These are phyloP conservation scores for Radopholus similis DNA, from an alignment of 1,140 invertebrate genomes.

Conservation along the genomic window DNA sequence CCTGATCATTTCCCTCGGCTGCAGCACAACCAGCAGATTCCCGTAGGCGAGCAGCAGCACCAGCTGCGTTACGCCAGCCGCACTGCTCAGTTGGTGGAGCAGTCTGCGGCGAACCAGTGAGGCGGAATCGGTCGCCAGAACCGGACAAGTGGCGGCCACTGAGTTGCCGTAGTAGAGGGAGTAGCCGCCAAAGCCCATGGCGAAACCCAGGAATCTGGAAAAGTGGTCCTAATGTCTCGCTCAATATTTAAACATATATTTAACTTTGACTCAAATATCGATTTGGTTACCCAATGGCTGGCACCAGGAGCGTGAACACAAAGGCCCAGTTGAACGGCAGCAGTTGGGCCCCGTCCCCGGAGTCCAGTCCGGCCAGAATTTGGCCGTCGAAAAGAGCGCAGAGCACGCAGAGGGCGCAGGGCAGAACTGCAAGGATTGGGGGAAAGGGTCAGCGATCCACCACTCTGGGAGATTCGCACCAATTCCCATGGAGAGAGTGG, in stretches of 20 bases:
- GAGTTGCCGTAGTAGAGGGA: constrained; percentile 35
- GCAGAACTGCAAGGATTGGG: constrained; percentile 35
- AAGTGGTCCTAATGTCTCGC: no score
- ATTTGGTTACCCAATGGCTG: no score
- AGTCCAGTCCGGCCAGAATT: constrained; percentile 23
- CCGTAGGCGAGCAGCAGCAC: constrained; percentile 30
- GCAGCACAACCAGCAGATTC: constrained; percentile 22
- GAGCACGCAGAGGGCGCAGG: constrained; percentile 26
- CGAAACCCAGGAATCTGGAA: constrained; percentile 34
- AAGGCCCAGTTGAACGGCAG: constrained; percentile 37
- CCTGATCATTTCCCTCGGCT: constrained; percentile 1
- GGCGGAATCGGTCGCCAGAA: not conserved
- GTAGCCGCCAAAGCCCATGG: constrained; percentile 37
- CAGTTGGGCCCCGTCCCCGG: not conserved
- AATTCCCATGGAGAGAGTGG: constrained; percentile 13
- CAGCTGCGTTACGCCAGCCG: constrained; percentile 36
- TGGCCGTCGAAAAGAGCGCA: constrained; percentile 33
- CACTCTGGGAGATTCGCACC: no score
- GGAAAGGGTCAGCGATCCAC: no score
- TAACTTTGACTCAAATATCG: no score
- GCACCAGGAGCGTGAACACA: constrained; percentile 30
- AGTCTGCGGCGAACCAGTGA: not conserved
- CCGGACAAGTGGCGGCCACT: constrained; percentile 10
- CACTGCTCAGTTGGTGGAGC: constrained; percentile 21
- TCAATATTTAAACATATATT: no score